phyloP scores from a whole-genome alignment of 92 coral and sea anemone genomes.

The Plumapathes pennacea region DNA sequence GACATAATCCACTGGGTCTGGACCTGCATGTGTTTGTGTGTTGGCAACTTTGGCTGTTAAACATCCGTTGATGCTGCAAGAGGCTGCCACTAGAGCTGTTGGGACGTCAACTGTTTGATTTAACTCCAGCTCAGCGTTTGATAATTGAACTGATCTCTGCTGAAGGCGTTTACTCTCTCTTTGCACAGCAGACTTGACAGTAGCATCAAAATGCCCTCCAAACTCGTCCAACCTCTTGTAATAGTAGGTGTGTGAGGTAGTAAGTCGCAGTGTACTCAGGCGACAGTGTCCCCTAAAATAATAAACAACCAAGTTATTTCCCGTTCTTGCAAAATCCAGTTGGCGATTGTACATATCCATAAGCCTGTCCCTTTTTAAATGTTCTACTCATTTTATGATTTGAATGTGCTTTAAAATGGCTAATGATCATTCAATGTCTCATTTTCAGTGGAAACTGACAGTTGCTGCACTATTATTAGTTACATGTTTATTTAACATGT shows the following conservation, averaged over 20 bases:
- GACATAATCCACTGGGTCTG: neutral
- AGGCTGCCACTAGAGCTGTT: neutral
- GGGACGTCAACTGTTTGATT: neutral
- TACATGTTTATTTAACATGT: no score
- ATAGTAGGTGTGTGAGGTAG: slow-evolving; percentile 37
- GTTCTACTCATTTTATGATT: no score
- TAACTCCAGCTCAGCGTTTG: neutral
- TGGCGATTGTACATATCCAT: no score
- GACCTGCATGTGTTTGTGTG: neutral
- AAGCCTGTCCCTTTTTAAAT: no score
- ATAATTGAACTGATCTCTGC: neutral
- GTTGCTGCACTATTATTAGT: no score
- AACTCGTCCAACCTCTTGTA: slow-evolving; percentile 46
- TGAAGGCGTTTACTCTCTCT: slow-evolving; percentile 21
- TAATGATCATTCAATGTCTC: no score
- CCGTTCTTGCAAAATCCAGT: no score
- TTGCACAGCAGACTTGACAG: slow-evolving; percentile 17
- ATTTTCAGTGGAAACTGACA: no score
- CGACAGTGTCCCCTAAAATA: no score
- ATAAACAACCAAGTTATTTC: no score
- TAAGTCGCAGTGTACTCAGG: slow-evolving; percentile 27
- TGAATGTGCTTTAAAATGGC: no score
- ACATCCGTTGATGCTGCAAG: neutral
- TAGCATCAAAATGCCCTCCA: slow-evolving; percentile 29
- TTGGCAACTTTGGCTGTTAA: neutral